Percentiles rank a stretch among this genome's conserved stretches.
phyloP scores from a whole-genome alignment of 2,797 vertebrate genomes.

The Geotrypetes seraphini region DNA sequence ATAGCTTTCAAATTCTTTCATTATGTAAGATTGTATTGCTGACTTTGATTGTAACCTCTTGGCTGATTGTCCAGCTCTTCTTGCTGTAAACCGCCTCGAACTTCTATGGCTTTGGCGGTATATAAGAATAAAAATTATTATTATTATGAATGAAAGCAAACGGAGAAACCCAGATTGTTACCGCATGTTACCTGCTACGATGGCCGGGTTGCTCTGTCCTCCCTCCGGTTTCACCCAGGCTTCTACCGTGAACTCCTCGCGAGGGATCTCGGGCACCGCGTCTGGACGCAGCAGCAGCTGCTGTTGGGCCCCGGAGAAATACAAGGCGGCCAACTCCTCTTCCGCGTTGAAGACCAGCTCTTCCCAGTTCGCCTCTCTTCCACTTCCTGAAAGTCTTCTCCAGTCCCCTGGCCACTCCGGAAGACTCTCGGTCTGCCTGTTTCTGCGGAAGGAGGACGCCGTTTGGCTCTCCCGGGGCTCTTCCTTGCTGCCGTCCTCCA shows the following conservation, averaged over 20 bases:
- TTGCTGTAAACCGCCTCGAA: too few relatives aligned
- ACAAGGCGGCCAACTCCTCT: constrained; percentile 63
- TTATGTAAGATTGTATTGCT: too few relatives aligned
- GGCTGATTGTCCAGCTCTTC: too few relatives aligned
- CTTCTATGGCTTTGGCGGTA: too few relatives aligned
- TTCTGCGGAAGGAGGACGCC: neutral
- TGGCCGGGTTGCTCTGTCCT: constrained; percentile 80
- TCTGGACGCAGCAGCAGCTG: constrained; percentile 63
- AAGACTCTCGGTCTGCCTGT: too few relatives aligned
- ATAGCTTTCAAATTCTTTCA: too few relatives aligned
- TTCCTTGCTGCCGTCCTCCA: constrained; percentile 25
- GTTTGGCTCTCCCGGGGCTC: constrained; percentile 18
- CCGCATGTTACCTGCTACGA: constrained; percentile 82
- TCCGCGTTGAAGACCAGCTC: constrained; percentile 39
- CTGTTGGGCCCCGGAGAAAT: constrained; percentile 75
- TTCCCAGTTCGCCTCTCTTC: constrained; percentile 3
- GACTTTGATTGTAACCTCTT: too few relatives aligned
- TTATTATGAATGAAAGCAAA: too few relatives aligned
- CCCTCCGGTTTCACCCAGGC: constrained; percentile 86
- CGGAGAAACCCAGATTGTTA: too few relatives aligned
- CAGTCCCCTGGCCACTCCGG: too few relatives aligned
- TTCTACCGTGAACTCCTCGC: constrained; percentile 75
- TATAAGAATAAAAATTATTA: too few relatives aligned
- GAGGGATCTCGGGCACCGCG: constrained; percentile 59
- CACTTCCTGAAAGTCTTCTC: constrained; percentile 37